Base-by-base conservation (phyloP, 2,888 invertebrate species). In the Drosophila peninsularis region DNA sequence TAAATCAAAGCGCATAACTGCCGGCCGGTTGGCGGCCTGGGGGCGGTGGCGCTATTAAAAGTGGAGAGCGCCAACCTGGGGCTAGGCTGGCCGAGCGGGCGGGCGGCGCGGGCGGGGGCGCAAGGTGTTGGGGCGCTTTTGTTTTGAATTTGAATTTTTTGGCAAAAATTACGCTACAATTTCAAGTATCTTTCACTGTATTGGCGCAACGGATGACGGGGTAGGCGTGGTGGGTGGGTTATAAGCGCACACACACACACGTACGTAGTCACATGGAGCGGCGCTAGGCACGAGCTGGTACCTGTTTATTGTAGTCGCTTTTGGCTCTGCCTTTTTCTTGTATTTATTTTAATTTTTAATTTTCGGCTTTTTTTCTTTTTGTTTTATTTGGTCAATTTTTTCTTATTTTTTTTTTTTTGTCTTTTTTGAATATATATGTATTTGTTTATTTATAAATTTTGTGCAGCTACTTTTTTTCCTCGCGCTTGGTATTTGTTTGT, bases 211-310 rank as follows among this genome's bases (percentile, higher is more conserved):
- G 36, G 34, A 5, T n/a, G 60, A 41, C 37, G 41, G 53, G 41
- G 65, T 55, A 52, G 76, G 75, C 57, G 75, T 75, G 75, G 77
- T 76, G 76, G 75, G 75, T 76, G 77, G 75, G 63, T 52, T 55
- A 61, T 17, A 44, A 37, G 39, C 42, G 52, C 57, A 39, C 36
- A 30, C 41, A 54, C 55, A 63, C 41, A 36, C 49, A 34, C 21
- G 49, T 7, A 32, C 11, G 9, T 11, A 27, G 57, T 39, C 72
- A 45, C 62, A 66, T 63, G 78, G 66, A 72, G 62, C 75, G 80
- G 85, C 86, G 86, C 88, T 88, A 88, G 85, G 87, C 85, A 85
- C 85, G 75, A 85, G 69, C 85, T 83, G 85, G 85, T 85, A 85
- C 85, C 85, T 78, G 86, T 86, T 85, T 75, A 57, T 71, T 66